A percentile compares a stretch with the other conserved stretches of the same genome.
Evolutionary conservation across 53 echinoderm and acorn worm genomes (phyloP).

Genomic region (Apostichopus leukothele): DNA sequence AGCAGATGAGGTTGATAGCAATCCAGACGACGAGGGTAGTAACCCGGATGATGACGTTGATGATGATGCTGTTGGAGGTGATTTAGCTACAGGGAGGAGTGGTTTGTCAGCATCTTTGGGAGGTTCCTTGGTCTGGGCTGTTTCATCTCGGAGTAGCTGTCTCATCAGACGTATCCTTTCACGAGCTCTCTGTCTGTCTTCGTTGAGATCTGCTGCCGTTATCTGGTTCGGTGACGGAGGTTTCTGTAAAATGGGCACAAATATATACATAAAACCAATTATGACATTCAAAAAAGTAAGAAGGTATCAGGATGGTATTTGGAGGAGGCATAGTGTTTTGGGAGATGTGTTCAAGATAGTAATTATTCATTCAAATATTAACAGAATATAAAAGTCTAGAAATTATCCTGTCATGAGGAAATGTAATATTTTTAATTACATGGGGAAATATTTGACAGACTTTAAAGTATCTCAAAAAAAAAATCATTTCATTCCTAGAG

Average conservation of each 20-base stretch:
- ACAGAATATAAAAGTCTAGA: no score
- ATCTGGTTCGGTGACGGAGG: conserved; percentile 29
- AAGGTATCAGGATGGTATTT: no score
- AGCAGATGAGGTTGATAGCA: not conserved
- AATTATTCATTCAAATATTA: no score
- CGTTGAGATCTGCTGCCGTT: conserved; percentile 36
- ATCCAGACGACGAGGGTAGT: not conserved
- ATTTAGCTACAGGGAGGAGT: conserved; percentile 24
- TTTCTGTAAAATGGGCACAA: not conserved
- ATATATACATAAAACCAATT: not conserved
- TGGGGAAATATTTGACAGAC: no score
- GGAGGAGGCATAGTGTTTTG: no score
- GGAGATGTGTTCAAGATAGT: no score
- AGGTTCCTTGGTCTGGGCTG: not conserved
- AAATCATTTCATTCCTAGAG: no score
- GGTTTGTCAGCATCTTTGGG: conserved; percentile 29
- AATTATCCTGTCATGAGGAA: no score
- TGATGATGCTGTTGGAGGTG: not conserved
- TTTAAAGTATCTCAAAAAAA: no score
- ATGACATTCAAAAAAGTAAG: no score
- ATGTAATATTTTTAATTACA: no score
- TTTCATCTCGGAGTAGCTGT: conserved; percentile 23
- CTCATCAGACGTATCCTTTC: conserved; percentile 33
- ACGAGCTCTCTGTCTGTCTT: conserved; percentile 38
- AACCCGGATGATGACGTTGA: not conserved